Conservation (phyloP, 2,113 vertebrate genomes). For the Phoenicopterus ruber region DNA sequence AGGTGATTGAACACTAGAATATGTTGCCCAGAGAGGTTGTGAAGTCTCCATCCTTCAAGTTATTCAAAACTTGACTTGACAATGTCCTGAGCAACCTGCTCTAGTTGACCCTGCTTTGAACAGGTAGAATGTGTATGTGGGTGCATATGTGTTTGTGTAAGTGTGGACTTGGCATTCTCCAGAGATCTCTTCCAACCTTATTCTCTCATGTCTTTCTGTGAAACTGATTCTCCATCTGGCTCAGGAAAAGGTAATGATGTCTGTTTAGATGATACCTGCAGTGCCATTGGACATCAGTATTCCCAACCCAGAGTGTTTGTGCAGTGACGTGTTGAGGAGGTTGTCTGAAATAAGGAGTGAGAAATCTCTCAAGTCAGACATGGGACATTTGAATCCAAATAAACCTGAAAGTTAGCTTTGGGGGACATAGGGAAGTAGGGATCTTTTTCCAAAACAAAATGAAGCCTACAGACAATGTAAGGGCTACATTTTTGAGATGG, state of each 20-base stretch:
- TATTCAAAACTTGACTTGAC: background rate
- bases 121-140: background rate
- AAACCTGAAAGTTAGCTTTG: background rate
- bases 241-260: background rate
- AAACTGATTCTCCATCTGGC: background rate
- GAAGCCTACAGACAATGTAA: background rate
- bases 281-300: background rate
- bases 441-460: background rate
- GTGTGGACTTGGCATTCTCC: background rate
- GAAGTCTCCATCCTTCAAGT: background rate
- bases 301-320: background rate
- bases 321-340: background rate
- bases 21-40: background rate
- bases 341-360: background rate
- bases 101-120: background rate
- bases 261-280: background rate
- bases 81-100: background rate
- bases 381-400: background rate
- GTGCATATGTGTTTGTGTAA: background rate
- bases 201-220: background rate
- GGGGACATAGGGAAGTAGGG: background rate
- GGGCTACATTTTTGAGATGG: background rate
- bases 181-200: background rate
- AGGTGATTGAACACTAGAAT: too few relatives aligned
- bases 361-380: background rate